phyloP scores from a whole-genome alignment of 1,140 invertebrate genomes.

The Macrotrachela quadricornifera region DNA sequence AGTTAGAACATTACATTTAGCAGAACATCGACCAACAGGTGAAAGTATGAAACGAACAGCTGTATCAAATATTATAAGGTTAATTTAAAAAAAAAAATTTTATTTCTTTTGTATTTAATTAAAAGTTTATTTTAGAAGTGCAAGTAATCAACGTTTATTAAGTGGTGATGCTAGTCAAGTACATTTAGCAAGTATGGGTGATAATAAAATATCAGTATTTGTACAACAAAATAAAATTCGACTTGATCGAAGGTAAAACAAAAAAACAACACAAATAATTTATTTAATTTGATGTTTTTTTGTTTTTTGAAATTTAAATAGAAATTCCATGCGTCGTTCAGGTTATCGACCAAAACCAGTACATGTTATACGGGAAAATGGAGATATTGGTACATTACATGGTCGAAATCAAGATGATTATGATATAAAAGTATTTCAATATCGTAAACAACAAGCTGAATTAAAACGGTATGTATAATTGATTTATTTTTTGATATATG shows the following conservation, averaged over 20 bases:
- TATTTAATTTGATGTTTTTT: too few species aligned
- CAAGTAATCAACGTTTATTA: conserved; percentile 66
- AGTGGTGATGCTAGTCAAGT: conserved; percentile 70
- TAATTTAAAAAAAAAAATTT: too few species aligned
- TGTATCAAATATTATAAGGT: conserved; percentile 52
- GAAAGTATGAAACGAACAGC: conserved; percentile 41
- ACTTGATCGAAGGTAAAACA: conserved; percentile 32
- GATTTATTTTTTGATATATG: too few species aligned
- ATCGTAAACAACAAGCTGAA: conserved; percentile 91
- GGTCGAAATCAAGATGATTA: conserved; percentile 43
- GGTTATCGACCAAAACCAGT: not conserved
- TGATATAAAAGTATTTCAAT: conserved; percentile 90
- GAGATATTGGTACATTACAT: too few species aligned
- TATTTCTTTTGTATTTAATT: too few species aligned
- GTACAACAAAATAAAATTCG: conserved; percentile 60
- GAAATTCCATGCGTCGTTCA: not conserved
- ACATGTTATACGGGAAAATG: too few species aligned
- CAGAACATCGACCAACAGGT: not conserved
- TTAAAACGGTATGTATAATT: conserved; percentile 88
- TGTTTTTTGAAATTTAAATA: not conserved
- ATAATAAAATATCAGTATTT: conserved; percentile 53
- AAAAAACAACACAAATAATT: conserved; percentile 29
- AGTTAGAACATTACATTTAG: not conserved
- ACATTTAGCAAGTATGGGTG: conserved; percentile 52
- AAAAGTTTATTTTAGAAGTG: conserved; percentile 36